These are phyloP conservation scores for Aquatica leii DNA, from an alignment of 2,888 invertebrate genomes.

Conservation along the genomic window DNA sequence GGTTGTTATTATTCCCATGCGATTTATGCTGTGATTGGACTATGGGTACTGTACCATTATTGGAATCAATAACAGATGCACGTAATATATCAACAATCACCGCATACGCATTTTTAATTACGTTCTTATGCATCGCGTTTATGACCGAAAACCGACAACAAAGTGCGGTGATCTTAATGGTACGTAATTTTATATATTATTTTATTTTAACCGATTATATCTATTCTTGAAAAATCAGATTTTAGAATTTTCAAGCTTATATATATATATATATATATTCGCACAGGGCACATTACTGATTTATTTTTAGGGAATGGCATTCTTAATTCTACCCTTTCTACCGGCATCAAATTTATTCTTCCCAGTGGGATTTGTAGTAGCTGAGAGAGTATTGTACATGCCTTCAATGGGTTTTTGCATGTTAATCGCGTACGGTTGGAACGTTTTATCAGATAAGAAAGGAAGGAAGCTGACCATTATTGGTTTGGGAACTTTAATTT, in stretches of 20 bases:
- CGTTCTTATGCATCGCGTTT: slow-evolving; percentile 66
- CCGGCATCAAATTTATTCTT: slow-evolving; percentile 98
- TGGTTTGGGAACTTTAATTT: slow-evolving; percentile 70
- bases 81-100: slow-evolving; percentile 83
- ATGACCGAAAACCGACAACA: slow-evolving; percentile 69
- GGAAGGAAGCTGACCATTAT: slow-evolving; percentile 72
- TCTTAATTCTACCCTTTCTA: slow-evolving; percentile 89
- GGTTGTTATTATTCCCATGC: slow-evolving; percentile 89
- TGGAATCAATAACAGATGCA: slow-evolving; percentile 79
- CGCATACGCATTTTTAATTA: slow-evolving; percentile 70
- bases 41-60: slow-evolving; percentile 92
- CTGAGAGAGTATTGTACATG: slow-evolving; percentile 94
- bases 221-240: no score
- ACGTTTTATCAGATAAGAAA: slow-evolving; percentile 70
- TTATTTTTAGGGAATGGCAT: slow-evolving; percentile 77
- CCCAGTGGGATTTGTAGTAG: slow-evolving; percentile 97
- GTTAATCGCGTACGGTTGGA: slow-evolving; percentile 88
- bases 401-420: slow-evolving; percentile 98
- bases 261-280: slow-evolving; percentile 8
- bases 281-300: slow-evolving; percentile 12
- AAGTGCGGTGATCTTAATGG: slow-evolving; percentile 75
- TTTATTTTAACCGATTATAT: neutral
- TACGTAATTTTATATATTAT: slow-evolving; percentile 55
- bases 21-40: slow-evolving; percentile 98
- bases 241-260: no score